Evolutionary conservation across 2,113 vertebrate genomes (phyloP), one percentile per base, ranked within the genome.

Genomic region (Rhagologus leucostigma): DNA sequence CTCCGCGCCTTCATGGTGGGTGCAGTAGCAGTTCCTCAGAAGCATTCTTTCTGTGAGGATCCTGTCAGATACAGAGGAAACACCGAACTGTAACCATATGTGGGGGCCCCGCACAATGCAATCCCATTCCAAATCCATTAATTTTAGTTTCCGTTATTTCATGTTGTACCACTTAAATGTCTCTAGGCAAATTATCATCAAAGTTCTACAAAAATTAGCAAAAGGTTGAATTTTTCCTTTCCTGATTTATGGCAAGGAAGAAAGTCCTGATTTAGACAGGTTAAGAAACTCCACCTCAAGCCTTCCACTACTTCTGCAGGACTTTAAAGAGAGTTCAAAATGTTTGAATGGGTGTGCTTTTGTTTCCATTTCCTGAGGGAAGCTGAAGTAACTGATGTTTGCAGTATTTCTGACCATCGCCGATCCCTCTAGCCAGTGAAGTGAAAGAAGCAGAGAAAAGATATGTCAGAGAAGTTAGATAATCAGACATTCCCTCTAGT

Each of bases 61-160:
- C 33, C 55, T 79, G 76, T 88, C 69, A 83, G 87, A 93, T 92
- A 76, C 42, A 93, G 90, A 96, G 85, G 87, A 95, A 94, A 64
- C 75, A 59, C 24, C 0, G 9, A 93, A 95, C 96, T 69, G 89
- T 77, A 93, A 92, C 71, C 87, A 94, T 88, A 96, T 96, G 93
- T 69, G 35, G 35, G 33, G 87, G 30, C 68, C 85, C 71, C 74
- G 30, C 75, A 86, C 67, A 77, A 80, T 52, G 68, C 56, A 87
- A 86, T 86, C 67, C 55, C 82, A 92, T 85, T 95, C 81, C 68
- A 77, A 47, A 39, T 90, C 82, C 75, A 91, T 91, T 93, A 91
- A 82, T 95, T 96, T 91, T 87, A 59, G 35, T 77, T 94, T 82
- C 82, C 86, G 90, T 80, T 96, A 88, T 96, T 97, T 86, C 90